A percentile compares a stretch with the other conserved stretches of the same genome.
Conservation (phyloP, 2,113 vertebrate genomes). For the Origma solitaria region DNA sequence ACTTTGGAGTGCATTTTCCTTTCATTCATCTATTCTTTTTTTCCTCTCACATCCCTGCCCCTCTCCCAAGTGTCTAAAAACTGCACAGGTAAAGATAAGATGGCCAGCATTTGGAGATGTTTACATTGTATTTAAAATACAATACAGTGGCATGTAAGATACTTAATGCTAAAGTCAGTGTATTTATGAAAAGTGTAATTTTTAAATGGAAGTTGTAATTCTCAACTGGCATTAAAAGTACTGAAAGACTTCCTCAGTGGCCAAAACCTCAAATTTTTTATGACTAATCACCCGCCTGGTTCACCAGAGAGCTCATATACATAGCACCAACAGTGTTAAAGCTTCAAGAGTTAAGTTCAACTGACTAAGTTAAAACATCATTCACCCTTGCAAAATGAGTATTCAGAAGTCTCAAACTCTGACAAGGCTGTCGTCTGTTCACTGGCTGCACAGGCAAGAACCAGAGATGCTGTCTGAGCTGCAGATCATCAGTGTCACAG, state of each 20-base stretch:
- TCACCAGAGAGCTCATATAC: background rate
- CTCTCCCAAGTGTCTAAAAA: slow-evolving; percentile 33
- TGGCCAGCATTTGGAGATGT: slow-evolving; percentile 66
- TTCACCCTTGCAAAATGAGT: background rate
- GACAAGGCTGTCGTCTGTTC: background rate
- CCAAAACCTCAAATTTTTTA: background rate
- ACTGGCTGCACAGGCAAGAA: background rate
- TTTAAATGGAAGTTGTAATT: slow-evolving; percentile 71
- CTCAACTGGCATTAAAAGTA: slow-evolving; percentile 68
- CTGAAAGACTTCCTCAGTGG: slow-evolving; percentile 44
- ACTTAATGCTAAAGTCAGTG: slow-evolving; percentile 66
- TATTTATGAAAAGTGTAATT: slow-evolving; percentile 72
- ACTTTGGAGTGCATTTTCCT: slow-evolving; percentile 18
- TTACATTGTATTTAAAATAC: slow-evolving; percentile 71
- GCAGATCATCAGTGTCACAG: background rate
- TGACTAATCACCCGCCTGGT: background rate
- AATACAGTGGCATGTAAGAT: slow-evolving; percentile 71
- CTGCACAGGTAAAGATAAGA: slow-evolving; percentile 64
- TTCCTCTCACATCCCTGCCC: background rate
- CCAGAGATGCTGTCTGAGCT: background rate
- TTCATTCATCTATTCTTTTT: background rate
- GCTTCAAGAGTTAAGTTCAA: background rate
- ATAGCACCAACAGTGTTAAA: background rate
- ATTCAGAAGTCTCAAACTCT: background rate
- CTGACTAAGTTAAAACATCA: background rate